phyloP scores from a whole-genome alignment of 2,888 invertebrate species.

The Erpobdella octoculata region DNA sequence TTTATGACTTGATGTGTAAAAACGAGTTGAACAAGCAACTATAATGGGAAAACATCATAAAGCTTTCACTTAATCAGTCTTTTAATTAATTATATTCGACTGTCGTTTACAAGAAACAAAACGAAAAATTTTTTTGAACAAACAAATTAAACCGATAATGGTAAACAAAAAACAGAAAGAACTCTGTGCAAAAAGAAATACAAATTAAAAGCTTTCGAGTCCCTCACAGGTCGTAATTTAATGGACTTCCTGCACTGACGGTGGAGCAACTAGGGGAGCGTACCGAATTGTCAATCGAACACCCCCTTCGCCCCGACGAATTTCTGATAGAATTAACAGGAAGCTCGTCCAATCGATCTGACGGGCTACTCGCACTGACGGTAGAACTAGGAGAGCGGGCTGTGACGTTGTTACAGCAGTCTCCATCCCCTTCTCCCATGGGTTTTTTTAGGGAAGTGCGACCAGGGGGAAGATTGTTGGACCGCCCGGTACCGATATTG shows the following conservation, averaged over 20 bases:
- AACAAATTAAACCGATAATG: no score
- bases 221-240: background rate
- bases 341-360: background rate
- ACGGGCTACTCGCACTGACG: background rate
- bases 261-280: conserved; percentile 8
- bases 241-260: background rate
- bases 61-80: no score
- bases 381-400: background rate
- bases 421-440: background rate
- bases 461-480: background rate
- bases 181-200: no score
- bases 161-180: no score
- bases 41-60: no score
- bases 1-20: no score
- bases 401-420: no score
- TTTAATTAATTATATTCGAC: no score
- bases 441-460: background rate
- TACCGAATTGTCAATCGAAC: background rate
- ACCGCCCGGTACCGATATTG: background rate
- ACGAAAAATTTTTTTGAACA: no score
- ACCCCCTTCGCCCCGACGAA: background rate
- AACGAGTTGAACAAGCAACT: no score
- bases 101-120: no score
- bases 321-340: background rate
- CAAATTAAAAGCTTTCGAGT: background rate